Conservation (phyloP, 2,113 vertebrate genomes). For the Trematomus loennbergii region DNA sequence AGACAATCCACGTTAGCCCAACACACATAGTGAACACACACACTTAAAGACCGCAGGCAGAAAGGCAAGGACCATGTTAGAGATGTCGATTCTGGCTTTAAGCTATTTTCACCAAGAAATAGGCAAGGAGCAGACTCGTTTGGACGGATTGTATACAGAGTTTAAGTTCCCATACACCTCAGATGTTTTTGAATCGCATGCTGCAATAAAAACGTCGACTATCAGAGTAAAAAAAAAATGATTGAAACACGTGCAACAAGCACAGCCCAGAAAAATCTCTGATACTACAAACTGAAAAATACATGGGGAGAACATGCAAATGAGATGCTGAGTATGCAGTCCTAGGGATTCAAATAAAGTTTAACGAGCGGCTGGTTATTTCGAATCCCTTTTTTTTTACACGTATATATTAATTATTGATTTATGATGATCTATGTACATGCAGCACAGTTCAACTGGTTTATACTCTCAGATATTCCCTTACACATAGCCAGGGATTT, state of each 20-base stretch:
- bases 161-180: not conserved
- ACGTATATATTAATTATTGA: not conserved
- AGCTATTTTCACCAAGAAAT: constrained; percentile 7
- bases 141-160: constrained; percentile 24
- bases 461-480: too few species aligned
- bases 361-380: constrained; percentile 13
- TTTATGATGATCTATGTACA: too few species aligned
- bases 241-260: too few species aligned
- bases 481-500: not conserved
- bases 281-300: not conserved
- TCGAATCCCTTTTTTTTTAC: not conserved
- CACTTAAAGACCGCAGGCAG: not conserved
- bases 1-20: constrained; percentile 55
- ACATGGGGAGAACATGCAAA: constrained; percentile 18
- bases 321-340: constrained; percentile 23
- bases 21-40: constrained; percentile 41
- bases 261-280: constrained; percentile 10
- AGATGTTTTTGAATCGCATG: constrained; percentile 2
- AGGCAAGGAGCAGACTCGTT: not conserved
- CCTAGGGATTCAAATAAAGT: not conserved
- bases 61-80: constrained; percentile 4
- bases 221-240: too few species aligned
- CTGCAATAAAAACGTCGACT: not conserved
- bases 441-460: too few species aligned
- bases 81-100: constrained; percentile 20